Evolutionary conservation across 2,797 vertebrate genomes (phyloP), one percentile per base, ranked within the genome.

Genomic region (Craterocephalus amniculus): DNA sequence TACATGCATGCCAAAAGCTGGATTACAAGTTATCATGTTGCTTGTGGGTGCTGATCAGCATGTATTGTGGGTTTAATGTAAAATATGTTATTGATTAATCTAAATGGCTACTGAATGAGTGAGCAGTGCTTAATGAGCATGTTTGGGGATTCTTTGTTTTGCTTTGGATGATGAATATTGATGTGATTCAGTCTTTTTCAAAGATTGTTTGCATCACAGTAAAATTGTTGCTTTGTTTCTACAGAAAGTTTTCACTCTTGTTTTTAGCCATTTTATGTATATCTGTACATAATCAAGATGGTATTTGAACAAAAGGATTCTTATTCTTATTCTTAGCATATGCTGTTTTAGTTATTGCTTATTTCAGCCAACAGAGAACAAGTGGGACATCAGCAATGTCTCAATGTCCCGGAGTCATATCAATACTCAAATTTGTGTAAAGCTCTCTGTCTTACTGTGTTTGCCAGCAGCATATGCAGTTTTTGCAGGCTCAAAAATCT

Each of bases 361-460:
- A 71, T 66, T 65, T 12, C 22, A 60, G 34, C 2, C 27, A 78
- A 20, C 20, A 7, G 61, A 70, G 67, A 60, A 40, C 4, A 70
- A 62, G 11, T 5, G 2, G 29, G 34, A 34, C 4, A 57, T 60
- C 2, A 35, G 34, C 4, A 64, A 72, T 65, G 55, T 77, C 51
- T 72, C 35, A 51, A 55, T 20, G 20, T 64, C 4, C 20, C 58
- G 54, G 13, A 43, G 49, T 57, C 12, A 56, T 60, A 61, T 38
- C 31, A 56, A 51, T 80, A 67, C 70, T 70, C 58, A 81, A 22
- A 79, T 82, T 67, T 66, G 57, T 82, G 18, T 51, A 76, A 54
- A 67, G 48, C 22, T 22, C 22, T 22, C 18, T 22, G 2, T 73
- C 38, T 74, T 71, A 79, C 58, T 72, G 70, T 63, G 26, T 63